Percentiles rank a stretch among this genome's conserved stretches.
Evolutionary conservation across 2,113 vertebrate species (phyloP).

Genomic region (Oxygymnocypris stewartii): DNA sequence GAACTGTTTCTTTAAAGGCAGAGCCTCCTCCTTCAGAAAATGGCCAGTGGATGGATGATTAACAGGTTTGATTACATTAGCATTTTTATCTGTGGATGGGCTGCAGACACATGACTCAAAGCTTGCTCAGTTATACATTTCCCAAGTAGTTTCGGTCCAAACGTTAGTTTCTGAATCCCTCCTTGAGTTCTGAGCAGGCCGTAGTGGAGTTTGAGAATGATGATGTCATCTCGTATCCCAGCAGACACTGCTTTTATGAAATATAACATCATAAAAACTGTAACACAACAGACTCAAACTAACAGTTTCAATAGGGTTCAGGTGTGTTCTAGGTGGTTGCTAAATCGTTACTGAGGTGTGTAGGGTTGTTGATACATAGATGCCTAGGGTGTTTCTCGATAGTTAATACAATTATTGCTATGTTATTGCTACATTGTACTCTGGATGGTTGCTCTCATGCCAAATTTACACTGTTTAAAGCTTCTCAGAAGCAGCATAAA

Average conservation of each 20-base stretch:
- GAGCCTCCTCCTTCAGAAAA: slow-evolving; percentile 57
- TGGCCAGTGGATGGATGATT: slow-evolving; percentile 60
- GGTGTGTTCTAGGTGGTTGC: not conserved
- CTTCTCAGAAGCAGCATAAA: not conserved
- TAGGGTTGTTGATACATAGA: not conserved
- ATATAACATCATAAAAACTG: not conserved
- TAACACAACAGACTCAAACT: not conserved
- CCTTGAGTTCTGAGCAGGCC: not conserved
- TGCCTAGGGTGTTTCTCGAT: not conserved
- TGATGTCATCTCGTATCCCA: not conserved
- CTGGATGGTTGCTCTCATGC: not conserved
- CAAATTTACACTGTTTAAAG: not conserved
- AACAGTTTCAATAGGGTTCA: not conserved
- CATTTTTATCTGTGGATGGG: slow-evolving; percentile 66
- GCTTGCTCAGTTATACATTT: not conserved
- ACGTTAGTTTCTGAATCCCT: not conserved
- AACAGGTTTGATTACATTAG: slow-evolving; percentile 77
- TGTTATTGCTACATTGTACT: not conserved
- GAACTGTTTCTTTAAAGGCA: not conserved
- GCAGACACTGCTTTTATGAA: not conserved
- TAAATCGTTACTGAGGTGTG: not conserved
- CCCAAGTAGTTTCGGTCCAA: not conserved
- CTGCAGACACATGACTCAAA: slow-evolving; percentile 59
- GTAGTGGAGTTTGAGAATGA: not conserved
- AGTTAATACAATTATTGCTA: not conserved